A percentile compares a stretch with the other conserved stretches of the same genome.
These are phyloP conservation scores for Mareca strepera DNA, from an alignment of 2,797 vertebrate species.

Conservation along the genomic window DNA sequence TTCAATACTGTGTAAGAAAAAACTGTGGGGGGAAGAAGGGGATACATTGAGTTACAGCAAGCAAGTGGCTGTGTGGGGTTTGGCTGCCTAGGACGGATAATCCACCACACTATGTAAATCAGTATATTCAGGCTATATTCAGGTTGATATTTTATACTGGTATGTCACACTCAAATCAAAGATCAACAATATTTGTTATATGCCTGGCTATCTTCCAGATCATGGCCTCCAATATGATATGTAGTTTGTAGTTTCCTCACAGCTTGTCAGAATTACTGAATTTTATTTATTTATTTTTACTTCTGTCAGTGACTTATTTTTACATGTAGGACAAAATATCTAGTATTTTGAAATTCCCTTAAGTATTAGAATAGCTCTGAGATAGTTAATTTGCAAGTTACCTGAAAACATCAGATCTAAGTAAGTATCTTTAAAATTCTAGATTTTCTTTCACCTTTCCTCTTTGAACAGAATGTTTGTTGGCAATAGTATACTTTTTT, in stretches of 20 bases:
- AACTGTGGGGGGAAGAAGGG: too few species aligned
- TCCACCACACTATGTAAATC: too few species aligned
- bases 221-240: background rate
- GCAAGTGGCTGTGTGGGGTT: too few species aligned
- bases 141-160: background rate
- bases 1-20: too few species aligned
- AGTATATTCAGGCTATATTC: background rate
- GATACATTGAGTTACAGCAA: too few species aligned
- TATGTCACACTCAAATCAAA: background rate
- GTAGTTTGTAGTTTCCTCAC: background rate
- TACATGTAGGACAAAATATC: background rate
- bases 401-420: background rate
- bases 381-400: background rate
- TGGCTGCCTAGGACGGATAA: too few species aligned
- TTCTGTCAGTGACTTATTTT: background rate
- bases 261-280: background rate
- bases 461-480: background rate
- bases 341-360: background rate
- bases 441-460: background rate
- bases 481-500: background rate
- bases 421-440: background rate
- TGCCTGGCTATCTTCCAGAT: background rate
- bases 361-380: background rate
- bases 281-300: background rate
- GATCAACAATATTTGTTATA: background rate